Evolutionary conservation across 1,140 invertebrate genomes (phyloP).

Genomic region (Periplaneta americana): DNA sequence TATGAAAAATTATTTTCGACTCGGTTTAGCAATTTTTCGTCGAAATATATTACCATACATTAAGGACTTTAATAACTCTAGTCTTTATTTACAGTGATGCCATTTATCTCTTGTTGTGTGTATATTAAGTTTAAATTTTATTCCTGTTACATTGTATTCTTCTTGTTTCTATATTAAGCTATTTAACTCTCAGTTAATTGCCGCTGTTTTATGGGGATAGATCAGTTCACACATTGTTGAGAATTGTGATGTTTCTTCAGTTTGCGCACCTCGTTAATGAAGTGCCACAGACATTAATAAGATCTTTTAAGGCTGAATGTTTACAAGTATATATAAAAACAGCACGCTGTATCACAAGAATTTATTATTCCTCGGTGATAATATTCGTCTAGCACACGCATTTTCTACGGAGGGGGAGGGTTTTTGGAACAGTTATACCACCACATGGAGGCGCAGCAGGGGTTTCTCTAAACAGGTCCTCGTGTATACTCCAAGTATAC

Average conservation of each 20-base stretch:
- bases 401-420: neutral
- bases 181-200: neutral
- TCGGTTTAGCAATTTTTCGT: no score
- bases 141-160: neutral
- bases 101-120: no score
- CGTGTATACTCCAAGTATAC: neutral
- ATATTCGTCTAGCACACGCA: neutral
- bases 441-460: neutral
- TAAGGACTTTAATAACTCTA: no score
- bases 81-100: no score
- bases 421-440: neutral
- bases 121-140: no score
- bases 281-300: neutral
- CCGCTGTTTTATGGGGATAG: no score
- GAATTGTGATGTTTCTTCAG: neutral
- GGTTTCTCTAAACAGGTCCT: constrained; percentile 1
- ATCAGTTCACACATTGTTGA: neutral
- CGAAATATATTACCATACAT: no score
- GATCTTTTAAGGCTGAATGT: neutral
- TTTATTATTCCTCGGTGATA: neutral
- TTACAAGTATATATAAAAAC: neutral
- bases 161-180: neutral
- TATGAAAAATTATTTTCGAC: no score
- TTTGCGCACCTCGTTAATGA: neutral
- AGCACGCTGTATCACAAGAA: neutral